Evolutionary conservation across 2,888 invertebrate species (phyloP).

Genomic region (Sphaerophoria taeniata): DNA sequence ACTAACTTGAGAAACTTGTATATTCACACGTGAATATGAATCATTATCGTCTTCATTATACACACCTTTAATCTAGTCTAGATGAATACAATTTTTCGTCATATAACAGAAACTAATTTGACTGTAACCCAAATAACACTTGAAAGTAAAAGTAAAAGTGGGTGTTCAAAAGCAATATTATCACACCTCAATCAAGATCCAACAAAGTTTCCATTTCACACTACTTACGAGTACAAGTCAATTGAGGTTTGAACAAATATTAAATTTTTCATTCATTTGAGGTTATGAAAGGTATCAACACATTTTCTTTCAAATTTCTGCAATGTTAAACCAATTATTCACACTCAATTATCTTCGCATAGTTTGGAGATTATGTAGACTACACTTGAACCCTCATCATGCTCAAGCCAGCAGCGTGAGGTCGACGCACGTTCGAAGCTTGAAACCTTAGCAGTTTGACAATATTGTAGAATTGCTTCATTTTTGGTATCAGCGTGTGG

Average conservation of each 20-base stretch:
- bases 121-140: neutral
- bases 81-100: neutral
- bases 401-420: neutral
- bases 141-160: constrained; percentile 45
- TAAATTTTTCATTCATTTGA: neutral
- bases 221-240: neutral
- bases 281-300: neutral
- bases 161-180: constrained; percentile 2
- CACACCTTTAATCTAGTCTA: neutral
- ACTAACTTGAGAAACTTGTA: neutral
- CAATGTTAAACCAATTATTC: constrained; percentile 8
- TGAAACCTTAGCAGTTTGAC: constrained; percentile 13
- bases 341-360: constrained; percentile 20
- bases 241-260: neutral
- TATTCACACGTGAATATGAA: constrained; percentile 19
- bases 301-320: neutral
- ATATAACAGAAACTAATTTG: neutral
- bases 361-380: neutral
- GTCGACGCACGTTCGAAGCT: constrained; percentile 24
- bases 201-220: neutral
- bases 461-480: constrained; percentile 24
- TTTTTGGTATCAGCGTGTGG: constrained; percentile 50
- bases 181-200: neutral
- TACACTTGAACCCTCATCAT: constrained; percentile 8
- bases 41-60: constrained; percentile 8